Evolutionary conservation across 2,888 invertebrate genomes (phyloP).

Genomic region (Eupithecia insigniata): DNA sequence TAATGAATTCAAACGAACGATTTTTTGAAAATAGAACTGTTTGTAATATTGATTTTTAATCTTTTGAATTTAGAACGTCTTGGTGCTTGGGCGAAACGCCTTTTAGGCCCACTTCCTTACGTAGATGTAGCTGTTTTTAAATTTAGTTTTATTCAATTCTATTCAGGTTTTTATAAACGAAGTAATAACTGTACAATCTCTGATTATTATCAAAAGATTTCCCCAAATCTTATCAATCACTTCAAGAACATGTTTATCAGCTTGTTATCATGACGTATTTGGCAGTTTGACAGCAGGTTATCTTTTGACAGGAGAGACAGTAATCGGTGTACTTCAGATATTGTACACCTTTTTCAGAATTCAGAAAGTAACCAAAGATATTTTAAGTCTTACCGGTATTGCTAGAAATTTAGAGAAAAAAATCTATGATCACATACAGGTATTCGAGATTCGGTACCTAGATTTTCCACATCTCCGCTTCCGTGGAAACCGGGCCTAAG

Average conservation of each 20-base stretch:
- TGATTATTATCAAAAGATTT: conserved; percentile 20
- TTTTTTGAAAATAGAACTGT: conserved; percentile 13
- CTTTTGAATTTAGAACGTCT: conserved; percentile 1
- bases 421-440: not conserved
- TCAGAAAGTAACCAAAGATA: not conserved
- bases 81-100: not conserved
- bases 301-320: conserved; percentile 66
- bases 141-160: too few relatives aligned
- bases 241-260: conserved; percentile 44
- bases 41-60: not conserved
- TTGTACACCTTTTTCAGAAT: not conserved
- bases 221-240: conserved; percentile 50
- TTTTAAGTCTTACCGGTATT: not conserved
- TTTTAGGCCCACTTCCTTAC: not conserved
- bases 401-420: not conserved
- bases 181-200: conserved; percentile 1
- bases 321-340: conserved; percentile 39
- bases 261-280: conserved; percentile 61
- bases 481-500: conserved; percentile 16
- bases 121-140: not conserved
- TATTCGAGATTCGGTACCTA: not conserved
- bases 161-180: not conserved
- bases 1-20: not conserved
- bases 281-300: conserved; percentile 70
- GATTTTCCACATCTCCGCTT: not conserved